A percentile compares a stretch with the other conserved stretches of the same genome.
Conservation (phyloP, 2,888 invertebrate genomes). For the Merodon equestris region DNA sequence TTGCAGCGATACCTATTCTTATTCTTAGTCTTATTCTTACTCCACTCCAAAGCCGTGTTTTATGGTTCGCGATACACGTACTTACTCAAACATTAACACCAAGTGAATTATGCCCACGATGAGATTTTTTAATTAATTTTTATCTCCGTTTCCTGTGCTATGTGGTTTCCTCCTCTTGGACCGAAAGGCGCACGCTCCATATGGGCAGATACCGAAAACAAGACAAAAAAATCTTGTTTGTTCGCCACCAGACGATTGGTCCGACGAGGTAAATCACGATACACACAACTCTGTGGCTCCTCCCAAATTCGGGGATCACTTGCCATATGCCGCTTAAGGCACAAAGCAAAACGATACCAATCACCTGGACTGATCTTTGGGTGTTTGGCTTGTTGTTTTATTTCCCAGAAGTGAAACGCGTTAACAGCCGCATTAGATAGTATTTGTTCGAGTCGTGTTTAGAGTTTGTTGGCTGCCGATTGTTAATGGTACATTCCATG, state of each 20-base stretch:
- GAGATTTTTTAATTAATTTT: constrained; percentile 38
- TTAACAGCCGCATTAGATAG: constrained; percentile 15
- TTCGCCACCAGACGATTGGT: no score
- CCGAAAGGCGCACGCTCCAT: no score
- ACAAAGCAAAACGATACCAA: constrained; percentile 49
- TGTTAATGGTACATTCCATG: constrained; percentile 59
- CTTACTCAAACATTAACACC: constrained; percentile 57
- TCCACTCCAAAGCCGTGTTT: constrained; percentile 28
- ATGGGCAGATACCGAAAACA: no score
- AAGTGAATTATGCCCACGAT: constrained; percentile 56
- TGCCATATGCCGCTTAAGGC: constrained; percentile 7
- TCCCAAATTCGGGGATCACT: constrained; percentile 27
- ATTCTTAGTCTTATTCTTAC: no score
- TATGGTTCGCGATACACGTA: constrained; percentile 36
- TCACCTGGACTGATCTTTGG: constrained; percentile 48
- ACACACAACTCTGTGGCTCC: constrained; percentile 30
- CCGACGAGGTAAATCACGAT: no score
- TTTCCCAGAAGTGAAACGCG: constrained; percentile 48
- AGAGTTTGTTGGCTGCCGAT: no score
- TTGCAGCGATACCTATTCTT: constrained; percentile 30
- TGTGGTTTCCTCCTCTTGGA: no score
- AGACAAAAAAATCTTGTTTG: no score
- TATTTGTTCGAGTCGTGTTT: neutral
- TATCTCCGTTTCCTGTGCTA: neutral
- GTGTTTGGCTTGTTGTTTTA: constrained; percentile 4